Base-by-base conservation (phyloP, 2,113 vertebrate genomes). In the Chionomys nivalis region DNA sequence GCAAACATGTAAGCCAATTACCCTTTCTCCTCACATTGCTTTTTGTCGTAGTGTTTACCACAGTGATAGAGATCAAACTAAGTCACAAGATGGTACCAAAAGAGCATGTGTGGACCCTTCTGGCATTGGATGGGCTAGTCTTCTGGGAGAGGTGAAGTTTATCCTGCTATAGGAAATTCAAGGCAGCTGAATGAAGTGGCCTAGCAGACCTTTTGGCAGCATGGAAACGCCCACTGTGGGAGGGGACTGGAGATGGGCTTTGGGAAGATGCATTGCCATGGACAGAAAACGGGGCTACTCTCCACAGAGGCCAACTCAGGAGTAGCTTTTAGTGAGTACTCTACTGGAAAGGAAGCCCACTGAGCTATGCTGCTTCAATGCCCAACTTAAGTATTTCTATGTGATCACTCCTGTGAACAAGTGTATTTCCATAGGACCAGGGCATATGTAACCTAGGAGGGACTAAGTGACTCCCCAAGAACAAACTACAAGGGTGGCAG, bases 331-430 rank as follows among this genome's bases (percentile, higher is more conserved):
- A 70, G 7, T 42, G 52, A 61, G 44, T 78, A 3, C 7, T 87
- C 19, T n/a, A 13, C 2, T 16, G n/a, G 44, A 11, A 49, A 52
- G 70, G 83, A 83, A 73, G 7, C 39, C 28, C 47, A 52, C 44
- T 4, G 19, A 42, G 42, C 36, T 7, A 12, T 11, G 3, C 39
- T 90, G 17, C 52, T 88, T 70, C 58, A 55, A 65, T 47, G 9
- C 39, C 66, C 63, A 81, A 42, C 72, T 55, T 66, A 42, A 96
- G 61, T 44, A 61, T 87, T 49, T 87, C 68, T 26, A n/a, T 55
- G 63, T 82, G 61, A 89, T 93, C 39, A 72, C 58, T 72, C 88
- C 77, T 63, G 47, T 47, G 75, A 42, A 36, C 55, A 93, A 52
- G 89, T 70, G 28, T 11, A 24, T 70, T 88, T 85, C 90, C 39